phyloP scores from a whole-genome alignment of 2,888 invertebrate species.

The Apotomis capreana region DNA sequence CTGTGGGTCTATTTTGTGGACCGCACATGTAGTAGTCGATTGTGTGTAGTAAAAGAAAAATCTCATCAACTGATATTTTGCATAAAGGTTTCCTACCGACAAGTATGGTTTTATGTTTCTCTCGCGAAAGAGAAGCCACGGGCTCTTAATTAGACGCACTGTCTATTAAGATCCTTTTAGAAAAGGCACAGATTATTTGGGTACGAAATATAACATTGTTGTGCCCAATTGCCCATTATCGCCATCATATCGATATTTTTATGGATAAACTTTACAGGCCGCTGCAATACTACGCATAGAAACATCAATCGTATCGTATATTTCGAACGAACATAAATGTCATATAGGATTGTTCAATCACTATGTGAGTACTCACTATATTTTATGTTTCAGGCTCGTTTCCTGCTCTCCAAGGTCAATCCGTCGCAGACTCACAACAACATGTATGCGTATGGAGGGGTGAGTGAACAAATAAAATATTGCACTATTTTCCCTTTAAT shows the following conservation, averaged over 20 bases:
- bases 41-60: no score
- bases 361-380: neutral
- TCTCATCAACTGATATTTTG: no score
- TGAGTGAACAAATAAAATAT: slow-evolving; percentile 76
- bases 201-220: neutral
- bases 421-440: slow-evolving; percentile 99
- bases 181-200: neutral
- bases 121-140: no score
- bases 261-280: neutral
- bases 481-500: neutral
- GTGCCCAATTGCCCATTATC: neutral
- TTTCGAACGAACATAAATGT: neutral
- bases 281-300: neutral
- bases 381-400: slow-evolving; percentile 89
- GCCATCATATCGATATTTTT: neutral
- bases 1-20: no score
- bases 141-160: no score
- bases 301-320: neutral
- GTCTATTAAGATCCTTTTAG: neutral
- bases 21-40: no score
- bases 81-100: no score
- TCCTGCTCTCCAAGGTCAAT: slow-evolving; percentile 99
- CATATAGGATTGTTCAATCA: neutral
- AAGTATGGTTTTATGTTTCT: no score
- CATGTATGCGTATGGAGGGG: slow-evolving; percentile 97